phyloP scores from a whole-genome alignment of 2,888 invertebrate genomes.

The Spatulosminthurus flaviceps region DNA sequence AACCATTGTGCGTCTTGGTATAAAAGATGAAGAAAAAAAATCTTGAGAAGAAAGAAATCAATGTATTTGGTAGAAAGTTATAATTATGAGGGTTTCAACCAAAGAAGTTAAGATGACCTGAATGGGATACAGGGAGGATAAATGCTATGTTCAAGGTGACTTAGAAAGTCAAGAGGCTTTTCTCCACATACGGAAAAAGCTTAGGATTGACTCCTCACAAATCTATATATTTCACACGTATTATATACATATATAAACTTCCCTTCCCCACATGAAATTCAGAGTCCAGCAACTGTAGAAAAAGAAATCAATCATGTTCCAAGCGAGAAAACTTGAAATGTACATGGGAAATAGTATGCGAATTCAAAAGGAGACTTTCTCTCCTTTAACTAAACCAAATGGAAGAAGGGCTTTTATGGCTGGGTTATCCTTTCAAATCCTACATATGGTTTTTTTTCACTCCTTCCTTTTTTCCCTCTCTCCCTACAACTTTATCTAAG shows the following conservation, averaged over 20 bases:
- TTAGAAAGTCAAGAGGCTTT: not conserved
- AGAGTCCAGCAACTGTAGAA: not conserved
- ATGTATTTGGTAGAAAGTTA: not conserved
- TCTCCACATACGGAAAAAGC: not conserved
- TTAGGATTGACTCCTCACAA: too few species aligned
- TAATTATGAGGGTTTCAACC: not conserved
- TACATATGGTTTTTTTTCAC: not conserved
- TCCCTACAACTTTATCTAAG: not conserved
- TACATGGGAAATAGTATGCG: not conserved
- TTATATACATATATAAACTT: not conserved
- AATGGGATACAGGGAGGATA: not conserved
- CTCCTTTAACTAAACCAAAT: not conserved
- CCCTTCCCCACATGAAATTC: not conserved
- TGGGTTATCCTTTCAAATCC: slow-evolving; percentile 10
- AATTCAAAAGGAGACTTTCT: not conserved
- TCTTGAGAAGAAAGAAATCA: too few species aligned
- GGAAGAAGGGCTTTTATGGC: not conserved
- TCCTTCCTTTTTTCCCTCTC: not conserved
- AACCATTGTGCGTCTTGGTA: too few species aligned
- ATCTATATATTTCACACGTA: not conserved
- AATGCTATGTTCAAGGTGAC: not conserved
- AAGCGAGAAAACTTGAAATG: slow-evolving; percentile 2
- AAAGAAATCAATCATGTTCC: slow-evolving; percentile 18
- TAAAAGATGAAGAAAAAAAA: not conserved
- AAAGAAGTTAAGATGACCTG: not conserved